Percentiles rank a stretch among this genome's conserved stretches.
phyloP scores from a whole-genome alignment of 2,888 invertebrate species.

The Vannuccia rotundouncinata region DNA sequence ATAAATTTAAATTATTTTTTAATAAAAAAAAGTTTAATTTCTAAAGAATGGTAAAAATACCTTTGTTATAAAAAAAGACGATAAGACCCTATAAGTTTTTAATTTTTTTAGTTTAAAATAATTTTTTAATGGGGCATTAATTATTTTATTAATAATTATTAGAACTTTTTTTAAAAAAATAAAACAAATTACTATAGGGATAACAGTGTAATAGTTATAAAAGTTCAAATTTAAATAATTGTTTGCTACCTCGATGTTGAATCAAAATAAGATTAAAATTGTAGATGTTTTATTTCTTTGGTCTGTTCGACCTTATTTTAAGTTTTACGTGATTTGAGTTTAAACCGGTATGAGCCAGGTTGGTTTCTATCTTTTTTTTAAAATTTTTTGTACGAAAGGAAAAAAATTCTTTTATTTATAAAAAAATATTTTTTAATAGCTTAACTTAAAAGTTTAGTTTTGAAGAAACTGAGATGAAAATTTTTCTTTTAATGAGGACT shows the following conservation, averaged over 20 bases:
- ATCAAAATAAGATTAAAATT: slow-evolving; percentile 67
- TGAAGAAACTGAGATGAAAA: not conserved
- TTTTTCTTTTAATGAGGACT: not conserved
- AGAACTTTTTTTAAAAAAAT: slow-evolving; percentile 39
- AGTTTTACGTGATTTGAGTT: slow-evolving; percentile 81
- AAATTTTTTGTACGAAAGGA: slow-evolving; percentile 72
- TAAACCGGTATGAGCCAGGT: slow-evolving; percentile 77
- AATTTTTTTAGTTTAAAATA: slow-evolving; percentile 57
- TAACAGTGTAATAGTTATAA: slow-evolving; percentile 74
- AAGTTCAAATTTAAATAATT: slow-evolving; percentile 68
- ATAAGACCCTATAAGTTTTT: slow-evolving; percentile 74
- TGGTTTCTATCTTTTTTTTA: slow-evolving; percentile 68
- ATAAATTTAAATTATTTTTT: slow-evolving; percentile 64
- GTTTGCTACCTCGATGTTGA: slow-evolving; percentile 83
- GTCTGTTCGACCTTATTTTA: slow-evolving; percentile 67
- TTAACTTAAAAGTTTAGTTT: not conserved
- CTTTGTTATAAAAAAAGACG: slow-evolving; percentile 66
- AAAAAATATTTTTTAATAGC: not conserved
- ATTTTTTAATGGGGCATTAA: slow-evolving; percentile 35
- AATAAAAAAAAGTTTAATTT: slow-evolving; percentile 58
- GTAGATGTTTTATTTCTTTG: slow-evolving; percentile 62
- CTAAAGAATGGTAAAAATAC: slow-evolving; percentile 65
- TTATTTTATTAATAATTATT: slow-evolving; percentile 18
- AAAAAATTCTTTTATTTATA: slow-evolving; percentile 6
- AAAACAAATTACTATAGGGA: slow-evolving; percentile 60